Evolutionary conservation across 2,888 invertebrate genomes (phyloP).

Genomic region (Macropis europaea): DNA sequence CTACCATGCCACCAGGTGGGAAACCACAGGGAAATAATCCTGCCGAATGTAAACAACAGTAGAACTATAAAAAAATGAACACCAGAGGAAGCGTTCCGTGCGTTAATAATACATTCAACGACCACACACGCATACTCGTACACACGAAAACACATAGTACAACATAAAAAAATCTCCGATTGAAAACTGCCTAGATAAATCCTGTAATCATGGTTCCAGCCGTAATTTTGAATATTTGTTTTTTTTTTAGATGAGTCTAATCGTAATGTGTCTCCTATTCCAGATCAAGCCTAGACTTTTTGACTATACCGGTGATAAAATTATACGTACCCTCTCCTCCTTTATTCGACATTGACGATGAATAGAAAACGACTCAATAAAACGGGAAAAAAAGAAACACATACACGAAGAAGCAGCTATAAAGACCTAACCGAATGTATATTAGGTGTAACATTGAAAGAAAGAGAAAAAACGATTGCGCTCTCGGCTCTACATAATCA

Average conservation of each 20-base stretch:
- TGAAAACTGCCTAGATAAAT: constrained; percentile 68
- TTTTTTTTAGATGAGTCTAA: constrained; percentile 62
- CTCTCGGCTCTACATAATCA: constrained; percentile 51
- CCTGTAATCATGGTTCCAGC: constrained; percentile 58
- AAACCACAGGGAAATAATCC: constrained; percentile 77
- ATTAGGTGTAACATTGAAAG: constrained; percentile 12
- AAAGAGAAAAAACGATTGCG: constrained; percentile 28
- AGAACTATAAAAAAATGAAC: constrained; percentile 72
- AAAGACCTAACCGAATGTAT: constrained; percentile 29
- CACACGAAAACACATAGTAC: constrained; percentile 29
- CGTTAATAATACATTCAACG: constrained; percentile 53
- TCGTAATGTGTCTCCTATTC: constrained; percentile 76
- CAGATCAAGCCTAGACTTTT: constrained; percentile 73
- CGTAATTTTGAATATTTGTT: constrained; percentile 49
- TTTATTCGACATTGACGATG: constrained; percentile 61
- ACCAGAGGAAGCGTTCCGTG: constrained; percentile 60
- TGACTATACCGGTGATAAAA: constrained; percentile 63
- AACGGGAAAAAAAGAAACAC: constrained; percentile 33
- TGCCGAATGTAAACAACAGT: constrained; percentile 88
- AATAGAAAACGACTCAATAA: constrained; percentile 56
- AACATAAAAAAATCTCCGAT: constrained; percentile 64
- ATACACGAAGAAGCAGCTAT: not conserved
- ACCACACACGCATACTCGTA: too few relatives aligned
- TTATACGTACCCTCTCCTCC: constrained; percentile 59
- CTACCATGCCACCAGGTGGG: constrained; percentile 79